Conservation (phyloP, 2,113 vertebrate genomes). For the Dendropsophus ebraccatus region DNA sequence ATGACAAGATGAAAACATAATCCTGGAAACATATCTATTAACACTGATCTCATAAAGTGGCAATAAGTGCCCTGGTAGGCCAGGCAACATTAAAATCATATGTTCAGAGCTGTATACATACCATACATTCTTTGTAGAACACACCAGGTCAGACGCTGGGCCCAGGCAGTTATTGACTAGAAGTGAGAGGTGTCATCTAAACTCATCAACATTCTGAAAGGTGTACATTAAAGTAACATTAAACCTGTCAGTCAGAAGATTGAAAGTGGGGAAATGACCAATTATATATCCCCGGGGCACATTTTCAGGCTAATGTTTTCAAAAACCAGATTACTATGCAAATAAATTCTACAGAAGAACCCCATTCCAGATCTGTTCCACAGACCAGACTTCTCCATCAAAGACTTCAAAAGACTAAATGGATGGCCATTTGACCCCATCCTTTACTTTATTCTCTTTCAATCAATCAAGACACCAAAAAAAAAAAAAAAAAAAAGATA, state of each 20-base stretch:
- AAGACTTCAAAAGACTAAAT: slow-evolving; percentile 45
- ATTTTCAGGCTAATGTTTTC: slow-evolving; percentile 25
- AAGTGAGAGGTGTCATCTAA: background rate
- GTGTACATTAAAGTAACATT: slow-evolving; percentile 47
- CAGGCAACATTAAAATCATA: background rate
- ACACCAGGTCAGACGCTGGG: slow-evolving; percentile 9
- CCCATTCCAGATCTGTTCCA: slow-evolving; percentile 36
- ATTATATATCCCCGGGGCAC: slow-evolving; percentile 35
- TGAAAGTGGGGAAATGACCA: slow-evolving; percentile 40
- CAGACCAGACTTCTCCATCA: background rate
- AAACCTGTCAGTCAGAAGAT: slow-evolving; percentile 46
- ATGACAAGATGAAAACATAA: background rate
- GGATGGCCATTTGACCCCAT: slow-evolving; percentile 28
- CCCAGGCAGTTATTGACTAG: background rate
- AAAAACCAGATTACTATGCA: slow-evolving; percentile 37
- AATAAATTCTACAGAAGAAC: slow-evolving; percentile 10
- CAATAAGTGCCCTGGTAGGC: background rate
- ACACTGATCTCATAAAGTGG: background rate
- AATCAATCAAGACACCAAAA: slow-evolving; percentile 39
- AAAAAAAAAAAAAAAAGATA: background rate
- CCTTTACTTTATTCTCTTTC: background rate
- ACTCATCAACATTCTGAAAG: background rate
- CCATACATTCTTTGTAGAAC: background rate
- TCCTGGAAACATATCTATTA: background rate
- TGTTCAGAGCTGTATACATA: background rate